Evolutionary conservation across 2,888 invertebrate species (phyloP), one percentile per base, ranked within the genome.

Genomic region (Aleiodes alternator): DNA sequence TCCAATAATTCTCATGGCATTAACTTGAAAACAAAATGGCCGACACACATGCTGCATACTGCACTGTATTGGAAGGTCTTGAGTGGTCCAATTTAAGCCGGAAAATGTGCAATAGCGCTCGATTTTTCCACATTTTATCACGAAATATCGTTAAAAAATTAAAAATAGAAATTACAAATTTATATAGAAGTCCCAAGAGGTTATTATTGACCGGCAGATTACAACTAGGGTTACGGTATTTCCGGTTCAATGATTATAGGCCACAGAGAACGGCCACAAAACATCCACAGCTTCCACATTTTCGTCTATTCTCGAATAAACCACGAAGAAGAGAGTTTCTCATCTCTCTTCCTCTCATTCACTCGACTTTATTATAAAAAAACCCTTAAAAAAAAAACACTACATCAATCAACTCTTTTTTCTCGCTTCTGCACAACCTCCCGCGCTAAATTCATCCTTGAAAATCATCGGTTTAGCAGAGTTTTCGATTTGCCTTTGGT

Each of bases 151-250:
- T 2, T 1, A 23, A 43, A 80, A 78, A 80, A 82, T 84, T 84
- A 85, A 84, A 85, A 85, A 84, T 85, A 84, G 82, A 81, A 72
- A 66, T 51, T 69, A 43, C 3, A 43, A 0, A 76, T 23, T 23
- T 23, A 23, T 23, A 23, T 23, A 1, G 23, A 23, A 2, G 72
- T 76, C 76, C 75, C 78, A 76, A 72, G 72, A 70, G 80, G 79
- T 72, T 84, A 85, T 82, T 84, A 84, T 85, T 81, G 84, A 84
- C 81, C 82, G 81, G 77, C 66, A 16, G 64, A 78, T 82, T 81
- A 80, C 79, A 84, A 84, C 82, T 81, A 77, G 80, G 81, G 81
- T 80, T 82, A 80, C 77, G 82, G 80, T 80, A 73, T 82, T 83
- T 83, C 76, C 79, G 77, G 81, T 81, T 77, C 81, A 84, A 64